Conservation (phyloP, 1,140 invertebrate genomes). For the Drosophila pandora region DNA sequence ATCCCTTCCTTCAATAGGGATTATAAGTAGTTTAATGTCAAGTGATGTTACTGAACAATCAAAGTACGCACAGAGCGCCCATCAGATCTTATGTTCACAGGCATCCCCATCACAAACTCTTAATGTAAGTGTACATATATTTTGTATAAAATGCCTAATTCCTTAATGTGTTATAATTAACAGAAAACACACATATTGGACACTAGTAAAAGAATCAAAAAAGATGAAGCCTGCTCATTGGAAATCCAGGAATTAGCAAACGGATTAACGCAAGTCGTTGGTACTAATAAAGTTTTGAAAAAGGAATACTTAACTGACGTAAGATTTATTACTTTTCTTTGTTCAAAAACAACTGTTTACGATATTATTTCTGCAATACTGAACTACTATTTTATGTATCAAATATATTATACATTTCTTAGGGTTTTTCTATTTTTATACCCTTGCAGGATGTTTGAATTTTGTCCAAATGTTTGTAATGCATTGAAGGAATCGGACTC, state of each 20-base stretch:
- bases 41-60: constrained; percentile 28
- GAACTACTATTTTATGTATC: constrained; percentile 78
- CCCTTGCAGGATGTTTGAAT: too few relatives aligned
- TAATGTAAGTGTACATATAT: constrained; percentile 45
- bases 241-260: constrained; percentile 58
- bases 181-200: constrained; percentile 55
- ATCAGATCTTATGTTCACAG: constrained; percentile 34
- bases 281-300: constrained; percentile 43
- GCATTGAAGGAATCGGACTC: too few relatives aligned
- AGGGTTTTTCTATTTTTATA: too few relatives aligned
- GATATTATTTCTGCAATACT: constrained; percentile 61
- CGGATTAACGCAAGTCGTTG: constrained; percentile 52
- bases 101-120: constrained; percentile 42
- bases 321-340: constrained; percentile 18
- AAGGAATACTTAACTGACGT: constrained; percentile 63
- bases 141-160: background rate
- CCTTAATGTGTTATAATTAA: background rate
- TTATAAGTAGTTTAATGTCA: constrained; percentile 38
- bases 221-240: constrained; percentile 18
- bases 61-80: constrained; percentile 26
- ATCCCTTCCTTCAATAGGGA: constrained; percentile 13
- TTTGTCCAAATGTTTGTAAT: too few relatives aligned
- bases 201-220: constrained; percentile 28
- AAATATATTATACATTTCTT: background rate
- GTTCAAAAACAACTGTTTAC: background rate